phyloP scores from a whole-genome alignment of 1,140 invertebrate species.

The Notospermus geniculatus region DNA sequence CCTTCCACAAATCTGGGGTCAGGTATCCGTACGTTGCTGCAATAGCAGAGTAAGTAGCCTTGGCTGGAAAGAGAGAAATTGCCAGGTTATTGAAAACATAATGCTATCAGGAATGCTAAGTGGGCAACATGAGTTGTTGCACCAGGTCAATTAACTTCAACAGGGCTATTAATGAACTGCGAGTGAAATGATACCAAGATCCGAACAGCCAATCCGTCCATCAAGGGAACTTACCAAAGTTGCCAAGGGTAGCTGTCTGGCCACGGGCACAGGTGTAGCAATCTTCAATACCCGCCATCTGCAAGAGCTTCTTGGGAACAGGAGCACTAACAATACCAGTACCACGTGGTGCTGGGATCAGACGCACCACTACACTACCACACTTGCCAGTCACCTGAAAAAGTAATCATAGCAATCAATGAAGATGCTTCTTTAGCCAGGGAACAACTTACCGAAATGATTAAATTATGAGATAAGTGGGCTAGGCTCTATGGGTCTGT shows the following conservation, averaged over 20 bases:
- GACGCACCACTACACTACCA: conserved; percentile 90
- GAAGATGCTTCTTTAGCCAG: too few species aligned
- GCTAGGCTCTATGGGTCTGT: too few species aligned
- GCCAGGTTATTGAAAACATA: too few species aligned
- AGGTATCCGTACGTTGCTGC: conserved; percentile 97
- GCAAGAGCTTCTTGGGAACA: conserved; percentile 96
- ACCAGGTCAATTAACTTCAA: too few species aligned
- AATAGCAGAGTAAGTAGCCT: conserved; percentile 98
- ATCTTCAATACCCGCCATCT: conserved; percentile 99
- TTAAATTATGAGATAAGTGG: too few species aligned
- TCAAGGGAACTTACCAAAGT: conserved; percentile 83
- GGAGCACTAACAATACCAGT: conserved; percentile 99
- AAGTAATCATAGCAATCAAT: conserved; percentile 9
- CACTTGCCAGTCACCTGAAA: conserved; percentile 95
- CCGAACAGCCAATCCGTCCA: too few species aligned
- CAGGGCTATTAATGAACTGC: too few species aligned
- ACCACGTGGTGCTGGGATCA: conserved; percentile 98
- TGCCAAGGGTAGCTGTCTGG: conserved; percentile 94
- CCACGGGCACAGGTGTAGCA: conserved; percentile 97
- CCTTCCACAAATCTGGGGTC: conserved; percentile 96
- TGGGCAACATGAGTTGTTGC: too few species aligned
- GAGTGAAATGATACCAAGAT: too few species aligned
- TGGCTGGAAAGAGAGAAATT: conserved; percentile 78
- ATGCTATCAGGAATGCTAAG: too few species aligned
- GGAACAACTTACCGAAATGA: too few species aligned